Evolutionary conservation across 2,888 invertebrate genomes (phyloP), one percentile per base, ranked within the genome.

Genomic region (Orthonychiurus folsomi): DNA sequence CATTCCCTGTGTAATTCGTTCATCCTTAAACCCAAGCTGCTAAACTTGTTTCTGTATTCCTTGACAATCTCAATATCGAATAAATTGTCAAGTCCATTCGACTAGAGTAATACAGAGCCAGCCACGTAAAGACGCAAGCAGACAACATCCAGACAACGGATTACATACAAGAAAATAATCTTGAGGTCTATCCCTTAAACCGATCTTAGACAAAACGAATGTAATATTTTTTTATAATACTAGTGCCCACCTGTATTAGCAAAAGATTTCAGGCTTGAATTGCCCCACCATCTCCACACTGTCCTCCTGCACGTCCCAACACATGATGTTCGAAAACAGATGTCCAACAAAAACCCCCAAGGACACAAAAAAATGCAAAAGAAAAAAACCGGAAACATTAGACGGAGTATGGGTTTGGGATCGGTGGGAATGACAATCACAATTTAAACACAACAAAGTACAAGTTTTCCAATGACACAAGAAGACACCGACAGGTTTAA

Each of bases 181-280:
- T n/a, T n/a, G n/a, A n/a, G n/a, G n/a, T n/a, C n/a, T n/a, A n/a
- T n/a, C n/a, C n/a, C n/a, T n/a, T n/a, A n/a, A n/a, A n/a, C n/a
- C n/a, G n/a, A n/a, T n/a, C n/a, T n/a, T n/a, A n/a, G n/a, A n/a
- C n/a, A n/a, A n/a, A n/a, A n/a, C n/a, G n/a, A 21, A 52, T 52
- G 52, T 20, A 52, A 52, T 52, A 52, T 5, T 52, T 52, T 52
- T 52, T 20, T 23, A 24, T 55, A 18, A 12, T 23, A 24, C 9
- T n/a, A 52, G n/a, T 52, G 37, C 37, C 37, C 37, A 37, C 37
- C 37, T 52, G 54, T 28, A 62, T 66, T 67, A 70, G 60, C 70
- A 70, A 66, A 70, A 66, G 66, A 70, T 68, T 65, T 70, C 67
- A 67, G 70, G 67, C 58, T 70, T 70, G 70, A 66, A 70, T 62